Evolutionary conservation across 2,113 vertebrate species (phyloP).

Genomic region (Amazona vittata): DNA sequence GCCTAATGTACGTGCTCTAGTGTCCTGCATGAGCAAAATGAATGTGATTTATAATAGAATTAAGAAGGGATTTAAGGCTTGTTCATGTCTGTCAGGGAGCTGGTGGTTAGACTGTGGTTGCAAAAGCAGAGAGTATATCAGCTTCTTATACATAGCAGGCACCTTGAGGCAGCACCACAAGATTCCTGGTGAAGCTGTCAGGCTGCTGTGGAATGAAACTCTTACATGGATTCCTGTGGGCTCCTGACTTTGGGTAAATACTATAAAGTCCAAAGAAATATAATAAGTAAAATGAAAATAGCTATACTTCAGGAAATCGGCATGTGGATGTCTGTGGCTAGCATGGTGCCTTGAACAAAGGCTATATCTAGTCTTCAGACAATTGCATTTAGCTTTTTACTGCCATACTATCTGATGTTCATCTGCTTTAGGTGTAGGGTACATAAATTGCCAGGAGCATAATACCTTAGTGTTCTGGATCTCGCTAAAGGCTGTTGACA

Average conservation of each 20-base stretch:
- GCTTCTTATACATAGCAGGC: not conserved
- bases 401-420: not conserved
- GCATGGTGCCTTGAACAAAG: not conserved
- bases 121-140: not conserved
- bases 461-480: not conserved
- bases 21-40: not conserved
- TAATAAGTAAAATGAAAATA: not conserved
- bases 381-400: not conserved
- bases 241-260: not conserved
- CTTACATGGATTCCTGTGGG: not conserved
- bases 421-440: not conserved
- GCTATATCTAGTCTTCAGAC: not conserved
- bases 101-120: not conserved
- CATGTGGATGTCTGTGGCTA: not conserved
- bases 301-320: not conserved
- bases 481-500: not conserved
- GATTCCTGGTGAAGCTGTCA: not conserved
- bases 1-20: fast-evolving
- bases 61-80: not conserved
- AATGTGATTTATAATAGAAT: not conserved
- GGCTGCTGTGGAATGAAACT: not conserved
- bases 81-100: not conserved
- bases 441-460: not conserved
- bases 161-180: not conserved
- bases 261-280: not conserved